Base-by-base conservation (phyloP, 2,888 invertebrate genomes). In the Elysia crispata region DNA sequence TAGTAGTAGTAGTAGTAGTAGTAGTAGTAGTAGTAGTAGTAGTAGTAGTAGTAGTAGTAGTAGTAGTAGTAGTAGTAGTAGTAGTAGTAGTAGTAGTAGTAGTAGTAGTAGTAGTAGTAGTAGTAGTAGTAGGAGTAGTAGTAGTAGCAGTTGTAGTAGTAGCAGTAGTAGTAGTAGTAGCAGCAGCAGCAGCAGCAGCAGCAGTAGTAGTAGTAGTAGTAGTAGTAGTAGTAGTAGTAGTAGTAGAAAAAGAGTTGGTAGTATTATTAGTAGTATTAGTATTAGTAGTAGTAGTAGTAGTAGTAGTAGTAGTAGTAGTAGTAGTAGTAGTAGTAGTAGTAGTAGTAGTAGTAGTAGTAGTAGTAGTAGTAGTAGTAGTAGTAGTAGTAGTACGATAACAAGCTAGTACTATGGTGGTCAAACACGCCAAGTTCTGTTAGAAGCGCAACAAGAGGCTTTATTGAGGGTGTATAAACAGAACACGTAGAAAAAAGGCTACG, bases 281-380 rank as follows among this genome's bases (percentile, higher is more conserved):
- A n/a, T n/a, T n/a, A n/a, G n/a, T n/a, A n/a, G n/a, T n/a, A n/a
- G n/a, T n/a, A n/a, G n/a, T n/a, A n/a, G 54, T 75, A 57, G 60
- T 75, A 57, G 57, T 60, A 57, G 75, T 75, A 57, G 54, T 13
- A 57, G 75, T 75, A 75, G 28, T 57, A 75, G 41, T 33, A 72
- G 73, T 72, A 72, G 73, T 33, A 72, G 73, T 72, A 33, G 31
- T 33, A 72, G 73, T 41, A 33, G 41, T 72, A 72, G 73, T 41
- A 72, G 41, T 5, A 33, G 41, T 18, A 33, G 73, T 41, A 8
- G 73, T 33, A 72, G 73, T 50, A 49, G 73, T 33, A 72, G 73
- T 72, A 72, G 73, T 41, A 72, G 73, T 72, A 72, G 73, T 41
- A 72, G 73, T 72, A 72, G 73, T 33, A n/a, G n/a, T n/a, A n/a